A percentile compares a stretch with the other conserved stretches of the same genome.
phyloP scores from a whole-genome alignment of 2,888 invertebrate species.

The Papilio elwesi region DNA sequence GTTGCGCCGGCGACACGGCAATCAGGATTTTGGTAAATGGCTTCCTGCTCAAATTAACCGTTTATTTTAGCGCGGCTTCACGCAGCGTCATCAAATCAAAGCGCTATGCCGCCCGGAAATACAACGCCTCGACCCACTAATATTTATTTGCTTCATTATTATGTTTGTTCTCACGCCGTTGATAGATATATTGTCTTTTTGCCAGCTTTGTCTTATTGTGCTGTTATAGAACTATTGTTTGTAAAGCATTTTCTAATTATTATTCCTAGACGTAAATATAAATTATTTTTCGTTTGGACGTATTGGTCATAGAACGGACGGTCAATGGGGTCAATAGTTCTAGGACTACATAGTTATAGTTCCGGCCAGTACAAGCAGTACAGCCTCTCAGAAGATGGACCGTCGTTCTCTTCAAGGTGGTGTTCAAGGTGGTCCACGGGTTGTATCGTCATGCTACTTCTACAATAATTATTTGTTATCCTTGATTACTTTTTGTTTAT shows the following conservation, averaged over 20 bases:
- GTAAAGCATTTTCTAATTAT: neutral
- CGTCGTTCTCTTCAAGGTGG: too few species aligned
- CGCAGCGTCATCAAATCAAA: conserved; percentile 48
- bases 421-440: too few species aligned
- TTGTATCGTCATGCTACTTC: too few species aligned
- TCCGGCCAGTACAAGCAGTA: too few species aligned
- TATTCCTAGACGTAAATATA: neutral
- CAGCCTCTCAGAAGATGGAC: too few species aligned
- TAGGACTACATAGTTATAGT: too few species aligned
- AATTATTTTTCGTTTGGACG: neutral
- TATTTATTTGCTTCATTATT: conserved; percentile 20
- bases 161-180: neutral
- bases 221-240: conserved; percentile 1
- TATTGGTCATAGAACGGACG: neutral
- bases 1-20: conserved; percentile 23
- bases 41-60: conserved; percentile 58
- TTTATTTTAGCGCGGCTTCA: conserved; percentile 48
- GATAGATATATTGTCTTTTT: conserved; percentile 9
- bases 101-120: conserved; percentile 11
- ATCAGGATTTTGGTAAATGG: conserved; percentile 40
- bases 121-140: conserved; percentile 15
- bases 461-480: too few species aligned
- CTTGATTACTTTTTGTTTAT: too few species aligned
- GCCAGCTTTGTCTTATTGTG: conserved; percentile 12
- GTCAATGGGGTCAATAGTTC: too few species aligned